phyloP scores from a whole-genome alignment of 2,888 invertebrate genomes.

The Drosophila melanosoma region DNA sequence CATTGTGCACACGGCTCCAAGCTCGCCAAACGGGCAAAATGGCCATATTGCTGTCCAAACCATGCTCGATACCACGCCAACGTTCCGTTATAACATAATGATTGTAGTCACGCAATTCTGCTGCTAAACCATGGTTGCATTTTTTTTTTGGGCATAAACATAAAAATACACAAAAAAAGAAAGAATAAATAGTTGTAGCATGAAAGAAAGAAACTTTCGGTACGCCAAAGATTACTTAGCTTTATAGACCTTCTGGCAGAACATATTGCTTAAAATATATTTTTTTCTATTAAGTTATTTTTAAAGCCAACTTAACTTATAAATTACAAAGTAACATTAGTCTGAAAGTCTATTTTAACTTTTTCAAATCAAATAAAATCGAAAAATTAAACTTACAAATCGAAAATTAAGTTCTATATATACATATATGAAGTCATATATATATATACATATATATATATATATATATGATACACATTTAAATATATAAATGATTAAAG shows the following conservation, averaged over 20 bases:
- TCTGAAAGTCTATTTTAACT: not conserved
- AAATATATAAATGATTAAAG: not conserved
- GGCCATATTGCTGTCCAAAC: conserved; percentile 87
- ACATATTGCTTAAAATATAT: not conserved
- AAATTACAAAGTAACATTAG: not conserved
- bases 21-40: conserved; percentile 92
- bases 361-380: not conserved
- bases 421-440: too few species aligned
- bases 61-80: conserved; percentile 91
- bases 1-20: conserved; percentile 90
- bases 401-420: not conserved
- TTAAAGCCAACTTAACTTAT: not conserved
- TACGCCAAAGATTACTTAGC: not conserved
- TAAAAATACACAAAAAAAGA: conserved; percentile 36
- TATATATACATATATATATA: too few species aligned
- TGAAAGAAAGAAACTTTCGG: conserved; percentile 33
- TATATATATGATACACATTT: not conserved
- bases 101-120: conserved; percentile 86
- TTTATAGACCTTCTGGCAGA: not conserved
- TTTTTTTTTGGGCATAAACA: conserved; percentile 51
- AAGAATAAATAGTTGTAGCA: conserved; percentile 53
- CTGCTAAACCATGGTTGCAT: conserved; percentile 72
- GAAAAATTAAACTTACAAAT: not conserved
- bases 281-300: not conserved
- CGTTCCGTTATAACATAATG: conserved; percentile 91